Conservation (phyloP, 2,797 vertebrate species). For the Onychomys arenicola region DNA sequence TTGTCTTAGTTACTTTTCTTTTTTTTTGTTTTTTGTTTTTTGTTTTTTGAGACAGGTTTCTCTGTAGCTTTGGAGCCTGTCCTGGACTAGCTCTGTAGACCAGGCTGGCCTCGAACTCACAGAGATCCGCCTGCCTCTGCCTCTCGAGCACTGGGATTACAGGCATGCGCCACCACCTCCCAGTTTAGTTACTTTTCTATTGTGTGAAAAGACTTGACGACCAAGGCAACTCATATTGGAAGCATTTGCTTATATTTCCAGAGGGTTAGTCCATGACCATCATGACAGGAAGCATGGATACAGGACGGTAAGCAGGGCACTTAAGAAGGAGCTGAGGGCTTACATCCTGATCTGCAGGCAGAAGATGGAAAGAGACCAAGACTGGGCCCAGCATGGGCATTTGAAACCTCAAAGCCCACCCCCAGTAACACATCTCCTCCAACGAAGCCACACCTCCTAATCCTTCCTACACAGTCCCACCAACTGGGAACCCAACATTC, state of each 20-base stretch:
- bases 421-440: background rate
- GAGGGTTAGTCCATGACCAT: background rate
- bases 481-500: background rate
- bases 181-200: background rate
- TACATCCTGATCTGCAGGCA: background rate
- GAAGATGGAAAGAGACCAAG: background rate
- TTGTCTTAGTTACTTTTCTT: background rate
- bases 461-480: background rate
- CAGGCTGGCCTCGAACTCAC: too few relatives aligned
- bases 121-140: too few relatives aligned
- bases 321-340: background rate
- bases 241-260: background rate
- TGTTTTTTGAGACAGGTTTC: too few relatives aligned
- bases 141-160: too few relatives aligned
- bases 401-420: background rate
- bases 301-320: background rate
- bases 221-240: background rate
- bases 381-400: background rate
- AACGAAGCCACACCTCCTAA: background rate
- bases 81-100: too few relatives aligned
- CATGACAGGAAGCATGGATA: background rate
- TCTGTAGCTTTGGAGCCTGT: too few relatives aligned
- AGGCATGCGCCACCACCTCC: too few relatives aligned
- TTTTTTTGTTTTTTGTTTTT: too few relatives aligned
- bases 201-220: background rate